Evolutionary conservation across 2,888 invertebrate species (phyloP).

Genomic region (Lasiommata megera): DNA sequence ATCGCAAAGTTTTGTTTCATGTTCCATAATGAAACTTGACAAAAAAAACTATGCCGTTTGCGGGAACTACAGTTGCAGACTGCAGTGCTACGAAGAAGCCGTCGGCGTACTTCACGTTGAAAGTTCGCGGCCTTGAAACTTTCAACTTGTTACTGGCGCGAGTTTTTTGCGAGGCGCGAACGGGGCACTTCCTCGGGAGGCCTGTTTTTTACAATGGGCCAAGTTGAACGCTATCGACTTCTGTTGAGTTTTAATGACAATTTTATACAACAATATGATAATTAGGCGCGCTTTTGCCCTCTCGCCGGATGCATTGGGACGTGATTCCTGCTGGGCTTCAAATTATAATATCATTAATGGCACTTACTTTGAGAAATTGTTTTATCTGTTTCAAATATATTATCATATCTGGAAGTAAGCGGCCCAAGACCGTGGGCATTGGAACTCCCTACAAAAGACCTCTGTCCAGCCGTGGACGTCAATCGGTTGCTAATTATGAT

Average conservation of each 20-base stretch:
- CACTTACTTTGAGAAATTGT: slow-evolving; percentile 7
- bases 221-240: slow-evolving; percentile 69
- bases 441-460: too few species aligned
- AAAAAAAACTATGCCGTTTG: neutral
- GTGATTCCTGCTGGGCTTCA: slow-evolving; percentile 26
- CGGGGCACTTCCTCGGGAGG: slow-evolving; percentile 49
- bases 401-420: too few species aligned
- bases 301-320: slow-evolving; percentile 45
- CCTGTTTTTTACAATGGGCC: slow-evolving; percentile 62
- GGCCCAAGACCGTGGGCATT: too few species aligned
- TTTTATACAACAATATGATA: slow-evolving; percentile 77
- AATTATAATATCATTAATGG: slow-evolving; percentile 27
- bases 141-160: slow-evolving; percentile 20
- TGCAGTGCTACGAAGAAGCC: slow-evolving; percentile 1
- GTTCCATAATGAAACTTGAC: neutral
- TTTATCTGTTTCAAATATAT: slow-evolving; percentile 10
- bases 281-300: slow-evolving; percentile 56
- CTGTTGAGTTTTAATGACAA: slow-evolving; percentile 68
- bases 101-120: slow-evolving; percentile 14
- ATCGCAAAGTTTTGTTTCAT: neutral
- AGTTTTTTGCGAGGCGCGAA: slow-evolving; percentile 32
- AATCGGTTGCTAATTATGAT: too few species aligned
- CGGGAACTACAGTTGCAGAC: slow-evolving; percentile 3
- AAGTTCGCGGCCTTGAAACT: slow-evolving; percentile 23
- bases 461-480: too few species aligned